These are phyloP conservation scores for Heterohyrax brucei DNA, from an alignment of 2,797 vertebrate species.

Conservation along the genomic window DNA sequence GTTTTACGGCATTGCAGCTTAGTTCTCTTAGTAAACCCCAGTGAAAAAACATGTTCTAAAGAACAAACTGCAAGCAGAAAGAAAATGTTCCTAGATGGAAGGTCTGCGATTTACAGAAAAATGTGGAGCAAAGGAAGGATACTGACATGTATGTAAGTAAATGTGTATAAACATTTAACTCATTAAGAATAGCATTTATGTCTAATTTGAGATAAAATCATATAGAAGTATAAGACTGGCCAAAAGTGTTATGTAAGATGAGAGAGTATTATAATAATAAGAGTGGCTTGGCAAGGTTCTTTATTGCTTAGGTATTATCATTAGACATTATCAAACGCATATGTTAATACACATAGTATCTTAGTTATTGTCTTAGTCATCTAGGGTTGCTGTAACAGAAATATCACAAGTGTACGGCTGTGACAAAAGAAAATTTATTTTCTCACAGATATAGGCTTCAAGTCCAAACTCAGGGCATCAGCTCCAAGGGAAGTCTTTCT, in stretches of 20 bases:
- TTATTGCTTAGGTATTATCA: neutral
- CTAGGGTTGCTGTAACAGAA: too few relatives aligned
- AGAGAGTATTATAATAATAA: neutral
- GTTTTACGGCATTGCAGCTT: neutral
- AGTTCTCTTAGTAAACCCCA: neutral
- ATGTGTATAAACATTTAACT: neutral
- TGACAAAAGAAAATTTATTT: too few relatives aligned
- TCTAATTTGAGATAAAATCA: conserved; percentile 1
- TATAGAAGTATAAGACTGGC: neutral
- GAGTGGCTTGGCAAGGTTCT: neutral
- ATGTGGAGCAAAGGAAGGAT: neutral
- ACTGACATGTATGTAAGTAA: neutral
- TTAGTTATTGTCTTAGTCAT: too few relatives aligned
- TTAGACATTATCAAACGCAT: neutral
- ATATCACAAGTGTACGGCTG: too few relatives aligned
- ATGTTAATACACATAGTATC: neutral
- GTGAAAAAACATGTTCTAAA: neutral
- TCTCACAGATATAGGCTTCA: too few relatives aligned
- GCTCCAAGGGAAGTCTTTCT: too few relatives aligned
- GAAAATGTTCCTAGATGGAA: neutral
- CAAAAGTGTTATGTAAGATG: neutral
- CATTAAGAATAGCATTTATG: neutral
- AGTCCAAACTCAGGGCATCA: too few relatives aligned
- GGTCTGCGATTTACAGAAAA: neutral
- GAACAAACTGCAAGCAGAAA: neutral